These are phyloP conservation scores for Luffia ferchaultella DNA, from an alignment of 2,888 invertebrate genomes.

Conservation along the genomic window DNA sequence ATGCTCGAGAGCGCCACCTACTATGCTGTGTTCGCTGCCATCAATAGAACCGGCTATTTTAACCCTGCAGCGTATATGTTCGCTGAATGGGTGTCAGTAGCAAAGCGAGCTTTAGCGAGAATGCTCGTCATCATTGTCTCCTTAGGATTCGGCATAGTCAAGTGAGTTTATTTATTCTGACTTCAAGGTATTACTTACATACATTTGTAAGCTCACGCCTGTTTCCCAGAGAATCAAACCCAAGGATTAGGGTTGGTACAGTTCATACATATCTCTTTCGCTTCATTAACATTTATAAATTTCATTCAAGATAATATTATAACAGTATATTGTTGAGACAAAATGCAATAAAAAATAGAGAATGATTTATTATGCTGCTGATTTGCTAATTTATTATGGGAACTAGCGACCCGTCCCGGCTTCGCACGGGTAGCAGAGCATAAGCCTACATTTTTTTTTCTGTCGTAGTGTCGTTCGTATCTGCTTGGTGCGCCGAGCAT, in stretches of 20 bases:
- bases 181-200: too few species aligned
- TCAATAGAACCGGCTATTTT: slow-evolving; percentile 47
- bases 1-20: slow-evolving; percentile 90
- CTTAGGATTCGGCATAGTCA: slow-evolving; percentile 94
- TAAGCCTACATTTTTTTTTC: too few species aligned
- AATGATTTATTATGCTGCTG: neutral
- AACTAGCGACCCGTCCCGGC: neutral
- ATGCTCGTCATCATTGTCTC: slow-evolving; percentile 96
- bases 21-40: slow-evolving; percentile 80
- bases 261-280: too few species aligned
- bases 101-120: slow-evolving; percentile 88
- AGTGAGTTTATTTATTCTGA: slow-evolving; percentile 62
- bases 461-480: too few species aligned
- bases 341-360: neutral
- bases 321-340: neutral
- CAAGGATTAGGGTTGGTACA: too few species aligned
- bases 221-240: neutral
- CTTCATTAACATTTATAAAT: too few species aligned
- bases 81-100: slow-evolving; percentile 91
- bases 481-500: too few species aligned
- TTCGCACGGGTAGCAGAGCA: neutral
- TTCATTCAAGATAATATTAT: neutral
- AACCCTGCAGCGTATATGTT: slow-evolving; percentile 72
- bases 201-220: too few species aligned
- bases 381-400: neutral